phyloP scores from a whole-genome alignment of 2,113 vertebrate species.

The Centrocercus urophasianus region DNA sequence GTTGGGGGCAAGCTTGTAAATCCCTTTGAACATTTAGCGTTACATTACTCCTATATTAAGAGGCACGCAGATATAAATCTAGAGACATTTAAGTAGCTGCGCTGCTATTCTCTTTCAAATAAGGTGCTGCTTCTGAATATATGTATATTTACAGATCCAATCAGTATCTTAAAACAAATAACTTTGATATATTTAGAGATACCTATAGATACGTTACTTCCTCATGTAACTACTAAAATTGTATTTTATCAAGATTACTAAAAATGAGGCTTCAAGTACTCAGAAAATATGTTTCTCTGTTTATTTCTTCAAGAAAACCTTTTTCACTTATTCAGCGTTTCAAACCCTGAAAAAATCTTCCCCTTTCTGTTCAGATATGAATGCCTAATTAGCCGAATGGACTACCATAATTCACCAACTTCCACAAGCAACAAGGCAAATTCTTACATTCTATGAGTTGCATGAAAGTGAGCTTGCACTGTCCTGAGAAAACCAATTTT shows the following conservation, averaged over 20 bases:
- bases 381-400: background rate
- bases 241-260: background rate
- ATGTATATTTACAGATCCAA: background rate
- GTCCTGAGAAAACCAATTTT: background rate
- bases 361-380: background rate
- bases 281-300: background rate
- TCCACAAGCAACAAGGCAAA: background rate
- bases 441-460: background rate
- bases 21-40: background rate
- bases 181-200: background rate
- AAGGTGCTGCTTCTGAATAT: background rate
- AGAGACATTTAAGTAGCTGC: background rate
- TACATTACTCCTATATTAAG: background rate
- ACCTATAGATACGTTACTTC: background rate
- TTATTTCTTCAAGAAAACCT: background rate
- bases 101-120: background rate
- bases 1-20: background rate
- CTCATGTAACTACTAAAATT: background rate
- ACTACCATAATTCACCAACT: background rate
- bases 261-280: background rate
- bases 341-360: background rate
- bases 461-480: fast-evolving
- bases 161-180: background rate
- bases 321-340: background rate
- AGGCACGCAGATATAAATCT: too few species aligned